These are phyloP conservation scores for Hemicrepidius hirtus DNA, from an alignment of 2,888 invertebrate species.

Conservation along the genomic window DNA sequence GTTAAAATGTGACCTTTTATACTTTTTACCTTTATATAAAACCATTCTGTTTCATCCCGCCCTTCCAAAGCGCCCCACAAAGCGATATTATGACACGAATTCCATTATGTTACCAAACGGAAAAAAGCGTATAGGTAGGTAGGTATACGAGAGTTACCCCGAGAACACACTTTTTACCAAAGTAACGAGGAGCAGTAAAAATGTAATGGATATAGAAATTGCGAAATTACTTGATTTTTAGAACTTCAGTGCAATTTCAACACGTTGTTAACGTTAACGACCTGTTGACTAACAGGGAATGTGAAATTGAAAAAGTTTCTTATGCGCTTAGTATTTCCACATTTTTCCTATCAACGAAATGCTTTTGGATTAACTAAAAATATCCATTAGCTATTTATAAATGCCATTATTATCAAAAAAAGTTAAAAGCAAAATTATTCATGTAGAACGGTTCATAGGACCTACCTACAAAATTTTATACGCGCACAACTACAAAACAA, in stretches of 20 bases:
- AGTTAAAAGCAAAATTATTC: background rate
- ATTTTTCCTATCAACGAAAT: slow-evolving; percentile 27
- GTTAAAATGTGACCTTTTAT: slow-evolving; percentile 32
- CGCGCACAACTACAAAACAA: too few relatives aligned
- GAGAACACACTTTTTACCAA: background rate
- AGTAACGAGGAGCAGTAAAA: background rate
- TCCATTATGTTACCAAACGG: slow-evolving; percentile 6
- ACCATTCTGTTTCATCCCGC: slow-evolving; percentile 9
- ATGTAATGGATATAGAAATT: slow-evolving; percentile 27
- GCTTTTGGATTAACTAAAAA: background rate
- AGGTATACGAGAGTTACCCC: background rate
- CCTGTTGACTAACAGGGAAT: slow-evolving; percentile 36
- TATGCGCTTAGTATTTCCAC: slow-evolving; percentile 29
- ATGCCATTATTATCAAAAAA: background rate
- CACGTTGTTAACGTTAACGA: slow-evolving; percentile 39
- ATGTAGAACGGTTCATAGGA: too few relatives aligned
- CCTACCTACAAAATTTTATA: too few relatives aligned
- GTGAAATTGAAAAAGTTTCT: slow-evolving; percentile 37
- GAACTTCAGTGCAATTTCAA: slow-evolving; percentile 37
- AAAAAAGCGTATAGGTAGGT: background rate
- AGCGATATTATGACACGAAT: background rate
- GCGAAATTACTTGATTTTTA: slow-evolving; percentile 26
- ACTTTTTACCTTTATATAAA: slow-evolving; percentile 10
- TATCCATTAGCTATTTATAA: too few relatives aligned
- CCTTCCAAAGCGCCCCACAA: background rate